Base-by-base conservation (phyloP, 2,888 invertebrate genomes). In the Stenodema calcarata region DNA sequence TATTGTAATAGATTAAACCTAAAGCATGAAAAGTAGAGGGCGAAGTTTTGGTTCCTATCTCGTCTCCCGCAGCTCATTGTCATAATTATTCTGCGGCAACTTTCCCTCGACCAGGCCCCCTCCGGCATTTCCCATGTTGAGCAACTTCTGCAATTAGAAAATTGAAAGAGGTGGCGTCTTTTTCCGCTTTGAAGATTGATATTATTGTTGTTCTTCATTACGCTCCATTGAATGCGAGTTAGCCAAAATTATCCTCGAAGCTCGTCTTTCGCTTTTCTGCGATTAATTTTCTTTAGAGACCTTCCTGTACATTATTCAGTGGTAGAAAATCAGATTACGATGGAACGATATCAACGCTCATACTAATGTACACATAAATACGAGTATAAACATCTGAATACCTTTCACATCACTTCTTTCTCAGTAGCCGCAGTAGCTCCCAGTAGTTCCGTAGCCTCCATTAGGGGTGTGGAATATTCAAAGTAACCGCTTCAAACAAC, bases 1-100 rank as follows among this genome's bases (percentile, higher is more conserved):
- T 82, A 69, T 82, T 82, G 82, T 82, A 82, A 82, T 82, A 82
- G 82, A 82, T 82, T 62, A 82, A 82, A 82, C 82, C 62, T 82
- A 82, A 62, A 82, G 82, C 82, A 62, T 69, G 82, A 82, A 82
- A 82, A 62, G 82, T 82, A 42, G 69, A 18, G 69, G 23, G 18
- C n/a, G 82, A 69, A 82, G 82, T 69, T 69, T 35, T 54, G 30
- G 62, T 82, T 42, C 69, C 44, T 78, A 78, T 69, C 82, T 44
- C 41, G 35, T 28, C 41, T 44, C 47, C 41, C 41, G 69, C 30
- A 82, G 82, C 82, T 82, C 82, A 82, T 82, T 82, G 82, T 82
- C 62, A 82, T 82, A 82, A 82, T 82, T 82, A 78, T 78, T 78
- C 78, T 27, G 44, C 11, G 78, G 44, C 78, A 42, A 78, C 41